Evolutionary conservation across 2,113 vertebrate genomes (phyloP).

Genomic region (Bubo blakistoni): DNA sequence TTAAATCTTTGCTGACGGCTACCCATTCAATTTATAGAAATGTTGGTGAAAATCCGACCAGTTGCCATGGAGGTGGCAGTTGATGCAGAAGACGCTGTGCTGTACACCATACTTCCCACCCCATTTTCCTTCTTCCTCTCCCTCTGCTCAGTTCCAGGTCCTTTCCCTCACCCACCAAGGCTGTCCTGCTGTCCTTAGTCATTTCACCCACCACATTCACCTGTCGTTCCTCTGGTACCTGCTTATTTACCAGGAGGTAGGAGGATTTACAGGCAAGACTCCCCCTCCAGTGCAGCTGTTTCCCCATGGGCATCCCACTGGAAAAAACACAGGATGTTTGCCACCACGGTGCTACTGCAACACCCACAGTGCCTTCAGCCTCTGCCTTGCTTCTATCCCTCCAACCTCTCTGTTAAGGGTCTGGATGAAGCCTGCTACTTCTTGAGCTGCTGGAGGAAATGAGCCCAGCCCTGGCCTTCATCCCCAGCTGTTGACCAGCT

Average conservation of each 20-base stretch:
- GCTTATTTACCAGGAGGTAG: not conserved
- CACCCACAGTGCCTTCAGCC: not conserved
- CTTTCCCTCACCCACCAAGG: not conserved
- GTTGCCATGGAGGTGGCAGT: not conserved
- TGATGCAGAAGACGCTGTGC: not conserved
- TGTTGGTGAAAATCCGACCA: not conserved
- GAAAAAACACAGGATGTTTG: not conserved
- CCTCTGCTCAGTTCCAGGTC: not conserved
- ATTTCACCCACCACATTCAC: not conserved
- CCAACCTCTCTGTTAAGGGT: not conserved
- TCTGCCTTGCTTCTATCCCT: not conserved
- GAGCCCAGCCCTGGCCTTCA: not conserved
- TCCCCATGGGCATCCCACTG: fast-evolving
- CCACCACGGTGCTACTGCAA: not conserved
- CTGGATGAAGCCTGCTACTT: not conserved
- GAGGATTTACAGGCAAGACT: not conserved
- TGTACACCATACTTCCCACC: not conserved
- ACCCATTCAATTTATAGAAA: too few species aligned
- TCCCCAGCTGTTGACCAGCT: not conserved
- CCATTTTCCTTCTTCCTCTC: not conserved
- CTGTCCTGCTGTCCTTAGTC: not conserved
- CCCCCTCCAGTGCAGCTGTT: not conserved
- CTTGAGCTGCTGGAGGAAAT: not conserved
- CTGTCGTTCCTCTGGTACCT: not conserved
- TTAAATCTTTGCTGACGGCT: not conserved